Evolutionary conservation across 2,888 invertebrate genomes (phyloP), one percentile per base, ranked within the genome.

Genomic region (Spilarctia lutea): DNA sequence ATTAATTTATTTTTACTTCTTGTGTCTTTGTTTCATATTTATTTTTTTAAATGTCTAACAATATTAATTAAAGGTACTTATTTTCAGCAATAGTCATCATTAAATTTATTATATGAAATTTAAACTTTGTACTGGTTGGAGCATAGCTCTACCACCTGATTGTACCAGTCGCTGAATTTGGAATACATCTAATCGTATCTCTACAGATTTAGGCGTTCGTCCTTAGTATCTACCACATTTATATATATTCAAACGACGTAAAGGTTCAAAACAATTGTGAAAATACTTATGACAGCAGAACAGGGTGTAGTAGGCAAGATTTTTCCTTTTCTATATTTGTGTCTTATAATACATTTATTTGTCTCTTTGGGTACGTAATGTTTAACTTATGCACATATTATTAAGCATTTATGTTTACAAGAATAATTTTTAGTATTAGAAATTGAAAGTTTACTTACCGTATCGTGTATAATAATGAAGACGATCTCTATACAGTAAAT

Each of bases 401-500:
- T 10, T 16, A 24, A 8, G 6, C 24, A 20, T 39, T 6, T 39
- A 39, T 39, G 39, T 39, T 8, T 39, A 8, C 24, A 52, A 52
- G 0, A 30, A 11, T 6, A 3, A 30, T 60, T 60, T 52, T 52
- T 24, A 24, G 45, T 45, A 45, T 45, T 42, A 56, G 0, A 11
- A 11, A 56, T n/a, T n/a, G 56, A 10, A n/a, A 56, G 16, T 27
- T 39, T 39, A 39, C 30, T 42, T 10, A 0, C 1, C 90, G 90
- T 90, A 73, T 76, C 88, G 87, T 81, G 74, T 75, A 24, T 30
- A 52, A 83, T 83, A 86, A 79, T 86, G 92, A 82, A 82, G 70
- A 82, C n/a, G 68, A 67, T 67, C 73, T 72, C 77, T 72, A 75
- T 78, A 85, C 89, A 89, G 88, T 71, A 87, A 88, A 89, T 86